These are phyloP conservation scores for Phenganax marumi DNA, from an alignment of 92 coral and sea anemone genomes.

Conservation along the genomic window DNA sequence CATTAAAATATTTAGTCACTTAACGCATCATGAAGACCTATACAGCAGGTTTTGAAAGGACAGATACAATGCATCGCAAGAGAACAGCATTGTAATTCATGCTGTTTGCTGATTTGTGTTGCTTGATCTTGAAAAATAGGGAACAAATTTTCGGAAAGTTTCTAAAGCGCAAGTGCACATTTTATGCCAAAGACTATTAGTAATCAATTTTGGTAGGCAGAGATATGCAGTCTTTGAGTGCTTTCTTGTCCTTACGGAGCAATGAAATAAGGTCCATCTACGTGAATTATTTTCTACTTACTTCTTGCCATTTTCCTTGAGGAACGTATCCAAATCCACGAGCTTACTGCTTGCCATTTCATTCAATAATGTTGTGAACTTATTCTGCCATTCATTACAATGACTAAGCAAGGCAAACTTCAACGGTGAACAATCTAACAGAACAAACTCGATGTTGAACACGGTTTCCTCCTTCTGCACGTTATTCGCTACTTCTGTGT, in stretches of 20 bases:
- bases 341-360: constrained; percentile 99
- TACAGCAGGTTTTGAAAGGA: too few relatives aligned
- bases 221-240: too few relatives aligned
- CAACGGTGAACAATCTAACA: constrained; percentile 92
- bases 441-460: constrained; percentile 91
- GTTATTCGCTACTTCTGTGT: constrained; percentile 96
- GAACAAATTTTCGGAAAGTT: too few relatives aligned
- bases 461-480: constrained; percentile 98
- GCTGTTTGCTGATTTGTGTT: too few relatives aligned
- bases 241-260: background rate
- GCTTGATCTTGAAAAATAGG: too few relatives aligned
- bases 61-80: too few relatives aligned
- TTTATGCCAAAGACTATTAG: too few relatives aligned
- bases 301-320: constrained; percentile 87
- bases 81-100: too few relatives aligned
- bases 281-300: constrained; percentile 38
- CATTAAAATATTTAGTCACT: too few relatives aligned
- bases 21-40: too few relatives aligned
- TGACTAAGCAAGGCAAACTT: constrained; percentile 93
- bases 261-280: background rate
- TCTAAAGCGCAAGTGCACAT: too few relatives aligned
- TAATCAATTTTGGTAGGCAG: too few relatives aligned
- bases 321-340: constrained; percentile 78
- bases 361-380: constrained; percentile 92
- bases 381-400: constrained; percentile 98